Evolutionary conservation across 2,888 invertebrate species (phyloP).

Genomic region (Pristionchus mayeri): DNA sequence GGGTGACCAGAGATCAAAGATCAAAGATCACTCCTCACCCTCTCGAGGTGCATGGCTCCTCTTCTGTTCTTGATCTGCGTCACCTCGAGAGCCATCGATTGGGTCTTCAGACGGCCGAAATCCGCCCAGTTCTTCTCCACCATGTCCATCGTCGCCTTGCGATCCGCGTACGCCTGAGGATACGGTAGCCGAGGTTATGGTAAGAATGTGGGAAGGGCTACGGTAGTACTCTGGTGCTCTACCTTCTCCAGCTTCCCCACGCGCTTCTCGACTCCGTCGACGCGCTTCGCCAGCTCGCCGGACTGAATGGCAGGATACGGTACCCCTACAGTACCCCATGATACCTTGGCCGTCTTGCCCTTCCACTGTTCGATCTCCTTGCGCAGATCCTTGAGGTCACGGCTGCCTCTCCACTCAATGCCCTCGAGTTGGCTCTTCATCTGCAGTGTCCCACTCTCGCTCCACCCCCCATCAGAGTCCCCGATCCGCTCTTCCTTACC

Average conservation of each 20-base stretch:
- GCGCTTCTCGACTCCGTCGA: not conserved
- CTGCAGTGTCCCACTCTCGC: slow-evolving; percentile 1
- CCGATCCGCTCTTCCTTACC: not conserved
- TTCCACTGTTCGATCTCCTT: slow-evolving; percentile 17
- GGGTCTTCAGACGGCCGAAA: slow-evolving; percentile 3
- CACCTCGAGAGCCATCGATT: slow-evolving; percentile 22
- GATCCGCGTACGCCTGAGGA: not conserved
- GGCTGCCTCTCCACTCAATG: not conserved
- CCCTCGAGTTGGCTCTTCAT: not conserved
- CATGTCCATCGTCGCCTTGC: not conserved
- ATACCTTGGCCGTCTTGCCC: not conserved
- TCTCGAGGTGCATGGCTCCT: not conserved
- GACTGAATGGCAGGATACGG: not conserved
- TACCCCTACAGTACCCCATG: not conserved
- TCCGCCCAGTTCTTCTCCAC: slow-evolving; percentile 31
- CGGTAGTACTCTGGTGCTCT: too few relatives aligned
- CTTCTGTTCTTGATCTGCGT: slow-evolving; percentile 35
- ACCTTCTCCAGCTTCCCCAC: not conserved
- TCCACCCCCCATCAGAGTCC: not conserved
- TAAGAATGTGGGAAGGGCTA: not conserved
- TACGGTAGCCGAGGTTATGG: not conserved
- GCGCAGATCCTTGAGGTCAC: not conserved
- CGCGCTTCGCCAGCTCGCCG: not conserved
- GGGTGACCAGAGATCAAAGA: not conserved
- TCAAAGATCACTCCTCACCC: not conserved